Evolutionary conservation across 2,113 vertebrate genomes (phyloP).

Genomic region (Muntiacus muntjak): DNA sequence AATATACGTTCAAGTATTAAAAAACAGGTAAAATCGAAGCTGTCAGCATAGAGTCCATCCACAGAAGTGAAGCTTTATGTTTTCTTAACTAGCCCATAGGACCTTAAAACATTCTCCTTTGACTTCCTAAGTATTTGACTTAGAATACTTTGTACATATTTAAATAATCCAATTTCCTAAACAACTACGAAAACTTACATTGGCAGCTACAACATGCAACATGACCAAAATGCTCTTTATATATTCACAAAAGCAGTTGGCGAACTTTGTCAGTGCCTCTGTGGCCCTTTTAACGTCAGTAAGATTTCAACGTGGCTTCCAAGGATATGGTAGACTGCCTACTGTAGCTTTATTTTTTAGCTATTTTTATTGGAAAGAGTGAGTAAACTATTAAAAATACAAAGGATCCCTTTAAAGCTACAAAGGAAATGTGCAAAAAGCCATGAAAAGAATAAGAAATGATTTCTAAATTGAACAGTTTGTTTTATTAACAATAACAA

Average conservation of each 20-base stretch:
- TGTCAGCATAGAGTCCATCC: not conserved
- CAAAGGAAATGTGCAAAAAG: conserved; percentile 62
- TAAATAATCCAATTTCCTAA: not conserved
- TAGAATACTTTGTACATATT: not conserved
- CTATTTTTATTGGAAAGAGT: conserved; percentile 53
- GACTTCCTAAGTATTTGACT: not conserved
- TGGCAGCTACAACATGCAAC: not conserved
- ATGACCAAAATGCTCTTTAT: not conserved
- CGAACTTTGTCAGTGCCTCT: not conserved
- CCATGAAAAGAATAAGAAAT: conserved; percentile 50
- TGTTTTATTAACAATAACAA: conserved; percentile 68
- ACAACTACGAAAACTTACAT: not conserved
- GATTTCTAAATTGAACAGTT: conserved; percentile 61
- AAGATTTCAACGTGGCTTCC: not conserved
- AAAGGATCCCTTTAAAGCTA: conserved; percentile 50
- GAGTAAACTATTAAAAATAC: conserved; percentile 57
- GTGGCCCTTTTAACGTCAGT: not conserved
- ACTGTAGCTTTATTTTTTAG: conserved; percentile 31
- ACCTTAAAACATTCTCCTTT: not conserved
- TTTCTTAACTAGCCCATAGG: not conserved
- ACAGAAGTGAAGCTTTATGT: not conserved
- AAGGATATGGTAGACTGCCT: conserved; percentile 9
- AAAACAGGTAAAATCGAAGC: not conserved
- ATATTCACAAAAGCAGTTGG: not conserved
- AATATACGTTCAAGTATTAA: not conserved